These are phyloP conservation scores for Drosophila infuscata DNA, from an alignment of 2,888 invertebrate species.

Conservation along the genomic window DNA sequence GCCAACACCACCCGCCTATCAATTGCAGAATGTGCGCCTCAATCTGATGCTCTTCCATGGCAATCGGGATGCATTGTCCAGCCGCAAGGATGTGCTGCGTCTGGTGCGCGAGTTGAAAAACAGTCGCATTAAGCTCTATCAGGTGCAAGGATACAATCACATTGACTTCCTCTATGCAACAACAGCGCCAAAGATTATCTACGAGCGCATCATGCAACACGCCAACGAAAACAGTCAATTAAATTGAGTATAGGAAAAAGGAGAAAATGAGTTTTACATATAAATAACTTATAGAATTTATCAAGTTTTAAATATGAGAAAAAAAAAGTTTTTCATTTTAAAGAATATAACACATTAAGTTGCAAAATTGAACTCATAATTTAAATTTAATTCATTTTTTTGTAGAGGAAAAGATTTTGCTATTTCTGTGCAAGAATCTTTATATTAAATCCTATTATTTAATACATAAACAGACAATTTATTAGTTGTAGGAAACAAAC, in stretches of 20 bases:
- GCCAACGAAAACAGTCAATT: slow-evolving; percentile 47
- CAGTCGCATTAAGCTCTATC: slow-evolving; percentile 70
- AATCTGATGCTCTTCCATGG: slow-evolving; percentile 81
- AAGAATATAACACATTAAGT: background rate
- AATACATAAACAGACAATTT: background rate
- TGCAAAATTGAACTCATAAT: background rate
- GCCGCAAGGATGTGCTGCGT: slow-evolving; percentile 71
- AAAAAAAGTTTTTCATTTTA: background rate
- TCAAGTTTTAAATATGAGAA: background rate
- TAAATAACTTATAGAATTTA: too few relatives aligned
- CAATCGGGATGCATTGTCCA: slow-evolving; percentile 72
- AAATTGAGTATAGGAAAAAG: background rate
- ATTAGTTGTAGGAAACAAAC: background rate
- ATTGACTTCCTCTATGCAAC: slow-evolving; percentile 81
- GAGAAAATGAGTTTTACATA: too few relatives aligned
- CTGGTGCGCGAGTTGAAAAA: slow-evolving; percentile 70
- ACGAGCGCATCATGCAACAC: slow-evolving; percentile 73
- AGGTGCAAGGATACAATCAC: slow-evolving; percentile 82
- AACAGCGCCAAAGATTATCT: slow-evolving; percentile 75
- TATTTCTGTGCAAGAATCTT: background rate
- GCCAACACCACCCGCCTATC: slow-evolving; percentile 78
- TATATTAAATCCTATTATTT: background rate
- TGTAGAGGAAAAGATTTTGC: background rate
- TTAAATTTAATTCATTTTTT: background rate
- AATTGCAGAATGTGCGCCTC: slow-evolving; percentile 78